Percentiles rank a stretch among this genome's conserved stretches.
Conservation (phyloP, 2,113 vertebrate species). For the Equus quagga region DNA sequence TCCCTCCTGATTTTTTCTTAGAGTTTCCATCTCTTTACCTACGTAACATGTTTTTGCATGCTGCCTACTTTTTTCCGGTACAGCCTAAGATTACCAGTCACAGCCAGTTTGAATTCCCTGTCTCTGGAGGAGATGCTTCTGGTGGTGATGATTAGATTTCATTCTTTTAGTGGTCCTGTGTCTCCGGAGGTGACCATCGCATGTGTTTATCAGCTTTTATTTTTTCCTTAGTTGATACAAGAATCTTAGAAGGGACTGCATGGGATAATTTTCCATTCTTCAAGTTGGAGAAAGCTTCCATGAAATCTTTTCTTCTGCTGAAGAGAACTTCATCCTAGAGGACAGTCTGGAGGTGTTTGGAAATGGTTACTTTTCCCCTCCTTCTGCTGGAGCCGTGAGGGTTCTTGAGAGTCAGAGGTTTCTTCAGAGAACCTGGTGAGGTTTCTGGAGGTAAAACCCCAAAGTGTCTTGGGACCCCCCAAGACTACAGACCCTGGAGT, state of each 20-base stretch:
- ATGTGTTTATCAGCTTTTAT: not conserved
- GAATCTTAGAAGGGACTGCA: not conserved
- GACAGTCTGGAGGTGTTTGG: not conserved
- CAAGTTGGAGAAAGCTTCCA: not conserved
- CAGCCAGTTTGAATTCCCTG: too few relatives aligned
- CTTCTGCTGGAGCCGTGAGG: not conserved
- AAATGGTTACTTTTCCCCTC: not conserved
- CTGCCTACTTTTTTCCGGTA: too few relatives aligned
- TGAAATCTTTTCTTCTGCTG: not conserved
- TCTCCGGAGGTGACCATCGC: not conserved
- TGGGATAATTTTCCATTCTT: not conserved
- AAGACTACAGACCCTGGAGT: too few relatives aligned
- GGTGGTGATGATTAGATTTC: not conserved
- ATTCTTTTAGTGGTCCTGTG: not conserved
- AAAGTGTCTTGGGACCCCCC: too few relatives aligned
- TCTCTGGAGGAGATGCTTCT: not conserved
- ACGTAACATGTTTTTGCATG: too few relatives aligned
- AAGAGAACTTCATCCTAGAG: too few relatives aligned
- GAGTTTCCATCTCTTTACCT: too few relatives aligned
- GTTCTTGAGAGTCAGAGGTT: not conserved
- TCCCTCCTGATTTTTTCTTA: too few relatives aligned
- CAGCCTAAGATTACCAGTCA: too few relatives aligned
- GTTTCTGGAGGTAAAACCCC: not conserved
- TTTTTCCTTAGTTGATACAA: not conserved
- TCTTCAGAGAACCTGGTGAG: not conserved